Conservation (phyloP, 2,888 invertebrate species). For the Alcis repandata region DNA sequence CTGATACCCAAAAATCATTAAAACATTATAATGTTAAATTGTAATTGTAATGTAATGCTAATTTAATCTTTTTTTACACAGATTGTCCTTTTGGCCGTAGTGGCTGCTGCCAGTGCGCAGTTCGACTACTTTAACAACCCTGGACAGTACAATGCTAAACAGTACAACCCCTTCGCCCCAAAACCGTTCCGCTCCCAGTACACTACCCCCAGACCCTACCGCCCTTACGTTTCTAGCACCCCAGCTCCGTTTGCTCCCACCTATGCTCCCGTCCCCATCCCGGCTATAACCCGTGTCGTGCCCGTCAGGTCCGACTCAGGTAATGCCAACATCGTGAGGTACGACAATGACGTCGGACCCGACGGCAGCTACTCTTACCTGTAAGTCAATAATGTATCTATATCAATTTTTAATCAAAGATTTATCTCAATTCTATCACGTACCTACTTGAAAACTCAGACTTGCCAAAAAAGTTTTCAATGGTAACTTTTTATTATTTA, state of each 20-base stretch:
- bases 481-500: no score
- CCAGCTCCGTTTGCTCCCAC: conserved; percentile 28
- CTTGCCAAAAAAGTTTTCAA: no score
- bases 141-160: conserved; percentile 29
- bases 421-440: no score
- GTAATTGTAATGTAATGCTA: no score
- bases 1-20: background rate
- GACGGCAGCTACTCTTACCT: conserved; percentile 85
- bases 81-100: conserved; percentile 64
- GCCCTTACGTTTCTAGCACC: conserved; percentile 36
- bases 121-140: conserved; percentile 28
- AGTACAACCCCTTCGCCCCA: conserved; percentile 34
- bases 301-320: conserved; percentile 53
- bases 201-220: conserved; percentile 38
- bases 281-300: conserved; percentile 18
- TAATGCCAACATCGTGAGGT: conserved; percentile 66
- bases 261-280: conserved; percentile 23
- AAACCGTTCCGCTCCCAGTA: conserved; percentile 14
- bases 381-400: conserved; percentile 66
- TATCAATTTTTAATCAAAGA: no score
- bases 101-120: conserved; percentile 66
- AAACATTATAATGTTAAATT: no score
- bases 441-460: no score
- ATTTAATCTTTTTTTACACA: conserved; percentile 42
- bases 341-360: conserved; percentile 76